These are phyloP conservation scores for Rhinopomastus cyanomelas DNA, from an alignment of 2,113 vertebrate species.

Conservation along the genomic window DNA sequence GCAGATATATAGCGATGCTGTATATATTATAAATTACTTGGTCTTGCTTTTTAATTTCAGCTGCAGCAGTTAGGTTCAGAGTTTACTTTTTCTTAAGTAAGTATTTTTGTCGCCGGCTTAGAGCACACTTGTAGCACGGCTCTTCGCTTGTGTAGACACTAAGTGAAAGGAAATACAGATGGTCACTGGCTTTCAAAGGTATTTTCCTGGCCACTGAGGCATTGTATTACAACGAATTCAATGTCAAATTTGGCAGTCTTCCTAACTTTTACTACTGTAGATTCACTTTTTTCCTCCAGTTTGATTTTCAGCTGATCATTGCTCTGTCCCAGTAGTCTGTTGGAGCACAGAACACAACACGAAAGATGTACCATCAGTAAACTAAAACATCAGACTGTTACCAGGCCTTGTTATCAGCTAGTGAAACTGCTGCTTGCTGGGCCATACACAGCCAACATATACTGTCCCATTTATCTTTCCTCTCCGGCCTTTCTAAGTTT, in stretches of 20 bases:
- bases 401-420: neutral
- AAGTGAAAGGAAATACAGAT: neutral
- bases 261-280: neutral
- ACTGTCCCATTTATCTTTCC: neutral
- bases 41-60: neutral
- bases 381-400: neutral
- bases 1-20: neutral
- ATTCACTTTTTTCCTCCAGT: neutral
- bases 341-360: neutral
- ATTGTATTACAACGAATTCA: neutral
- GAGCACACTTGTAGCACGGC: neutral
- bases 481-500: neutral
- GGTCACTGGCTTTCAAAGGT: neutral
- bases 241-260: neutral
- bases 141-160: neutral
- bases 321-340: neutral
- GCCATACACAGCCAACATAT: neutral
- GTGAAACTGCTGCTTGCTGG: neutral
- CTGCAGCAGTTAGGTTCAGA: neutral
- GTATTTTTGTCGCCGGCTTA: neutral
- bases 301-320: constrained; percentile 8
- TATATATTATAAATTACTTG: neutral
- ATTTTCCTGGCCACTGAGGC: neutral
- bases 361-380: neutral
- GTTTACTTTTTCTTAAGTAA: neutral